Conservation (phyloP, 2,888 invertebrate species). For the Pinctada fucata region DNA sequence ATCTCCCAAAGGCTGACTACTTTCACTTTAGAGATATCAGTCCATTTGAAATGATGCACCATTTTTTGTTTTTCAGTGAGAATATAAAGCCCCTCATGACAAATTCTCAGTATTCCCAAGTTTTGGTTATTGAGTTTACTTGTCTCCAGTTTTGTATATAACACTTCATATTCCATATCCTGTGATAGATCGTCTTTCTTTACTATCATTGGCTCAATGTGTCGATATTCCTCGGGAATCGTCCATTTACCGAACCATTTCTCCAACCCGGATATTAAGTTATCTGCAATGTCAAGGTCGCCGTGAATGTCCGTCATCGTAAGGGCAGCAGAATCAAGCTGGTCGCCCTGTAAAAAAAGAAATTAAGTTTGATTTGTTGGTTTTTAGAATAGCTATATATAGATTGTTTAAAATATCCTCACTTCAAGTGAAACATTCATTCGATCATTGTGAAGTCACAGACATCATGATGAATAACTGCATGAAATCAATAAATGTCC, state of each 20-base stretch:
- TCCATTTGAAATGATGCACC: constrained; percentile 54
- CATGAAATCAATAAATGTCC: too few species aligned
- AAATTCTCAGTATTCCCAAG: constrained; percentile 50
- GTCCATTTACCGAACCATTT: constrained; percentile 67
- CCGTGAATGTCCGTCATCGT: constrained; percentile 64
- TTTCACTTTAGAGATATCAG: constrained; percentile 55
- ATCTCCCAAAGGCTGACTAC: constrained; percentile 62
- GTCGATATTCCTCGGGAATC: constrained; percentile 48
- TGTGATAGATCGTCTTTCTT: constrained; percentile 55
- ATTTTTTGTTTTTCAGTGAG: constrained; percentile 49
- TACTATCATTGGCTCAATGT: constrained; percentile 54
- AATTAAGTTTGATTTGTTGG: background rate
- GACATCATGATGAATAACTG: too few species aligned
- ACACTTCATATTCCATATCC: constrained; percentile 55
- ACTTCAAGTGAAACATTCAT: too few species aligned
- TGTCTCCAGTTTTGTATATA: constrained; percentile 51
- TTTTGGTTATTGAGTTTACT: constrained; percentile 41
- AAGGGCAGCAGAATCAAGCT: constrained; percentile 53
- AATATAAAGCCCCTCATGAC: constrained; percentile 54
- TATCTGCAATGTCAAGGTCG: constrained; percentile 64
- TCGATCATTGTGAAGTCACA: too few species aligned
- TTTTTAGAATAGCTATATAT: too few species aligned
- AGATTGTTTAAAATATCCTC: too few species aligned
- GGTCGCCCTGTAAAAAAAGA: constrained; percentile 53
- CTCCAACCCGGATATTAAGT: constrained; percentile 57